Base-by-base conservation (phyloP, 53 echinoderm and acorn worm species). In the Hippasteria phrygiana region DNA sequence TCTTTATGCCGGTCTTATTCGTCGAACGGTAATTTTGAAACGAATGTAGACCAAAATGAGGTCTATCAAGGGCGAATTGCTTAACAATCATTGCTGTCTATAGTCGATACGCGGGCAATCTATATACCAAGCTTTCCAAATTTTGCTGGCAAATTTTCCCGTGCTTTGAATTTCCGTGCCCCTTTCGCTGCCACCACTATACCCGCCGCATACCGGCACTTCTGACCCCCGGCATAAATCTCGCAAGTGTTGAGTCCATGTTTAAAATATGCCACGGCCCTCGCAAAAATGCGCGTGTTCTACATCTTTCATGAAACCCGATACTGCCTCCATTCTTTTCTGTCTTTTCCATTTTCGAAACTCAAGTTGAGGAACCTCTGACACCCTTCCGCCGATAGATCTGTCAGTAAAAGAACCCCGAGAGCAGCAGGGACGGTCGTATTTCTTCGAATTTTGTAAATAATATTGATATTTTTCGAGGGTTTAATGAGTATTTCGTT, bases 401-500 rank as follows among this genome's bases (percentile, higher is more conserved):
- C 81, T 81, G 64, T 81, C 81, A 65, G 45, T 43, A 36, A 47
- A 0, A 20, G 20, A 36, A 59, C 78, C 78, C 4, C 26, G 62
- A 20, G 51, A 76, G 53, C 33, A 40, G 42, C 81, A 24, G 43
- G 34, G 43, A 16, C 65, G 81, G 64, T 81, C 81, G 81, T 81
- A 81, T 63, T 65, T 81, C 81, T 81, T 81, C 29, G 16, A 64
- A 55, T 62, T 81, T 63, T 81, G 64, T 81, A 81, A 81, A 81
- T 81, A 81, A 81, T 64, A 81, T 17, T 65, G 81, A 81, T 81
- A 64, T 81, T 81, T 63, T 43, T 43, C 41, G 17, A 2, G 11
- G 18, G 18, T 81, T 64, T 81, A 81, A 81, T 81, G 63, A 63
- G 43, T 64, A 42, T 43, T 81, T 29, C 6, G 28, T 79, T 55